Evolutionary conservation across 2,797 vertebrate species (phyloP).

Genomic region (Glossophaga mutica): DNA sequence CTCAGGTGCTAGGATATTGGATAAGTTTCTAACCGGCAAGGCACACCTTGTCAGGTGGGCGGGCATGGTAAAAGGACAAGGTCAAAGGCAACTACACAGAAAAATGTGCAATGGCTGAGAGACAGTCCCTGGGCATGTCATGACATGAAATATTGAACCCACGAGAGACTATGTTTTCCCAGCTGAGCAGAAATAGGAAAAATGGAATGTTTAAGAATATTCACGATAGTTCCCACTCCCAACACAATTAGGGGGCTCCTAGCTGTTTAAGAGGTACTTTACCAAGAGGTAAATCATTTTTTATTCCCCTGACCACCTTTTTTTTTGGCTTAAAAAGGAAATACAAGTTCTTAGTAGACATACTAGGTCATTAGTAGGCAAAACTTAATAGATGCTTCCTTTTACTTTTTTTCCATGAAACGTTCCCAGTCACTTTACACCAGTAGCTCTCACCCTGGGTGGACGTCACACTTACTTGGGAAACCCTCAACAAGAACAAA

Average conservation of each 20-base stretch:
- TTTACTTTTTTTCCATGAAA: not conserved
- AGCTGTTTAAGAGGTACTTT: not conserved
- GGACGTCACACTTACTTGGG: not conserved
- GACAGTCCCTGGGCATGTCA: not conserved
- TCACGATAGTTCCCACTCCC: not conserved
- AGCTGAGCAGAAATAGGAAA: not conserved
- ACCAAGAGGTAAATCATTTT: not conserved
- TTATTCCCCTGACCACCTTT: not conserved
- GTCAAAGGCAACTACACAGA: not conserved
- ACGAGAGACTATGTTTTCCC: not conserved
- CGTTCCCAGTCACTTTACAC: not conserved
- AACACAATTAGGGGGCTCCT: not conserved
- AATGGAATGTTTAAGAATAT: not conserved
- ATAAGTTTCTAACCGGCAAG: not conserved
- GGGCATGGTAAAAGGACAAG: not conserved
- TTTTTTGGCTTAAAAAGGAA: not conserved
- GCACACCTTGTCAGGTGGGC: not conserved
- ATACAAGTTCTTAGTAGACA: not conserved
- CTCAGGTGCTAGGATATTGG: not conserved
- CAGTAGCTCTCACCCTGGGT: not conserved
- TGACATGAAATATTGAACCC: not conserved
- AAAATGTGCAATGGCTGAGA: not conserved
- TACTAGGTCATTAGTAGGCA: not conserved
- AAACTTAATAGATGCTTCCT: not conserved
- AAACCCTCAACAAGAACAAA: not conserved